A percentile compares a stretch with the other conserved stretches of the same genome.
Evolutionary conservation across 2,797 vertebrate genomes (phyloP).

Genomic region (Hylomyscus alleni): DNA sequence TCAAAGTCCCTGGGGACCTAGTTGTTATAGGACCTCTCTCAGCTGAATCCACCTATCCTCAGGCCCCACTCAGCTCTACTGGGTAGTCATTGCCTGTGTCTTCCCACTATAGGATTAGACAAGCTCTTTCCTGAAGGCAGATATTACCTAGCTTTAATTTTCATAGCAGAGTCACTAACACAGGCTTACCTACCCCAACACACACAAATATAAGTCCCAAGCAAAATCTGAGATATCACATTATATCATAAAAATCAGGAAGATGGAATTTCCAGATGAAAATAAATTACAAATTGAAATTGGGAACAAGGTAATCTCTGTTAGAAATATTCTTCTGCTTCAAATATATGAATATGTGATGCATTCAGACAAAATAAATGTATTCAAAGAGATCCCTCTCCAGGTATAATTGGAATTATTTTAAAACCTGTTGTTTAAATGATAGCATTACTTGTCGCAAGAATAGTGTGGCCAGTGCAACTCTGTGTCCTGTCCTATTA

Average conservation of each 20-base stretch:
- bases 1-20: neutral
- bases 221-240: neutral
- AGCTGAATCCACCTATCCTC: rapidly evolving
- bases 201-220: neutral
- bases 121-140: neutral
- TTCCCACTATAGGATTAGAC: neutral
- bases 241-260: neutral
- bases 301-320: neutral
- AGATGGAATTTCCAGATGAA: neutral
- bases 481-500: neutral
- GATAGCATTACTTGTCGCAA: neutral
- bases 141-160: neutral
- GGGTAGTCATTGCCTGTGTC: neutral
- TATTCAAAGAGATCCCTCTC: neutral
- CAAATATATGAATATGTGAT: neutral
- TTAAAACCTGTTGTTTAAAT: constrained; percentile 26
- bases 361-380: constrained; percentile 1
- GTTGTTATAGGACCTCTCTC: neutral
- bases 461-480: neutral
- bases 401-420: neutral
- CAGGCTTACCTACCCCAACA: no score
- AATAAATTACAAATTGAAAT: neutral
- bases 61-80: neutral
- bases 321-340: constrained; percentile 6
- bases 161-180: neutral